phyloP scores from a whole-genome alignment of 2,797 vertebrate species.

The Meda fulgida region DNA sequence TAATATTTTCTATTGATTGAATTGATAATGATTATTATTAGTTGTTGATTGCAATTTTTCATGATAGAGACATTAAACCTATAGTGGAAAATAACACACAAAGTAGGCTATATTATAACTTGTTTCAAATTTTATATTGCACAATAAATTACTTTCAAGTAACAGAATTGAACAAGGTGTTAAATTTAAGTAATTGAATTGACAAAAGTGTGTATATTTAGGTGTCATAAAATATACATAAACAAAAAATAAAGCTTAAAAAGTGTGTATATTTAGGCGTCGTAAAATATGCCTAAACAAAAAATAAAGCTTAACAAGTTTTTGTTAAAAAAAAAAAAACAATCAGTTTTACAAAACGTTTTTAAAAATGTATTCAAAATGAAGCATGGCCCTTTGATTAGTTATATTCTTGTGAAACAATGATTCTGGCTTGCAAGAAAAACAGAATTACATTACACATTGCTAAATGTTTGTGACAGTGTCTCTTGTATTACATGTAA shows the following conservation, averaged over 20 bases:
- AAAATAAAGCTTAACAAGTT: not conserved
- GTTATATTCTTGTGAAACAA: not conserved
- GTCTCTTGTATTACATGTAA: slow-evolving; percentile 7
- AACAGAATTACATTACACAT: not conserved
- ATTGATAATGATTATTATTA: not conserved
- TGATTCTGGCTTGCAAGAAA: not conserved
- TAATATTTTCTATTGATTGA: not conserved
- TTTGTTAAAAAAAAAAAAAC: not conserved
- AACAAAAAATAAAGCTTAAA: not conserved
- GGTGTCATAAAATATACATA: not conserved
- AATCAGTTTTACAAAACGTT: not conserved
- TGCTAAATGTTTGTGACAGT: not conserved
- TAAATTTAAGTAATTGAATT: not conserved
- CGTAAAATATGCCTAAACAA: not conserved
- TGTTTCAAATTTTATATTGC: slow-evolving; percentile 29
- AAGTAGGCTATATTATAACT: not conserved
- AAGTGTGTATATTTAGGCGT: not conserved
- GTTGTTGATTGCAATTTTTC: not conserved
- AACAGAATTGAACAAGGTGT: not conserved
- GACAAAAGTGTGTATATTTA: not conserved
- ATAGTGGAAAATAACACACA: not conserved
- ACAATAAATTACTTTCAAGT: not conserved
- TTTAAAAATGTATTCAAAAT: not conserved
- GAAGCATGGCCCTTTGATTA: not conserved
- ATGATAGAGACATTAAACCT: not conserved